Conservation (phyloP, 2,888 invertebrate species). For the Polia nebulosa region DNA sequence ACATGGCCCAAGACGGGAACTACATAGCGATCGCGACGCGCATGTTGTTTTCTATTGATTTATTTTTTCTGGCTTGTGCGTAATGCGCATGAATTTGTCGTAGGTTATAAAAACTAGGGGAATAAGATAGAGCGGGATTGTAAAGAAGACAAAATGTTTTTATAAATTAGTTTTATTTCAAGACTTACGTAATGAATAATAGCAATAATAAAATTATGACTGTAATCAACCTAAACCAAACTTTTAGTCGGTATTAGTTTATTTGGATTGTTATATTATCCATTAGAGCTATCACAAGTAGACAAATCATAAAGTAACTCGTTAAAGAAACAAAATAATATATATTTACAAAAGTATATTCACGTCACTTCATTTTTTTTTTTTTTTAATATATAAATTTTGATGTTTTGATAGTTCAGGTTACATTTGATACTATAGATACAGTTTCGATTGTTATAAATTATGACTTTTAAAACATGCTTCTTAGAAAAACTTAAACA, state of each 20-base stretch:
- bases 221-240: constrained; percentile 88
- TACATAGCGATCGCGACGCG: constrained; percentile 69
- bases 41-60: constrained; percentile 85
- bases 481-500: constrained; percentile 5
- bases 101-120: constrained; percentile 29
- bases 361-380: constrained; percentile 60
- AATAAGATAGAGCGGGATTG: constrained; percentile 2
- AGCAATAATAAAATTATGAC: constrained; percentile 88
- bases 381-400: constrained; percentile 31
- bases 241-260: constrained; percentile 90
- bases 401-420: constrained; percentile 39
- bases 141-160: constrained; percentile 64
- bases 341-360: constrained; percentile 79
- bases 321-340: constrained; percentile 67
- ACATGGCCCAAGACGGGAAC: constrained; percentile 66
- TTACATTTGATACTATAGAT: constrained; percentile 37
- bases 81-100: constrained; percentile 76
- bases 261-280: constrained; percentile 87
- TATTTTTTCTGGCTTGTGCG: constrained; percentile 69
- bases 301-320: constrained; percentile 76
- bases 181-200: constrained; percentile 85
- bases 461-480: constrained; percentile 38
- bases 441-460: constrained; percentile 25
- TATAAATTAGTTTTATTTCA: constrained; percentile 90
- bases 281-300: constrained; percentile 85